Percentiles rank a stretch among this genome's conserved stretches.
Conservation (phyloP, 2,888 invertebrate genomes). For the Lochmaea crataegi region DNA sequence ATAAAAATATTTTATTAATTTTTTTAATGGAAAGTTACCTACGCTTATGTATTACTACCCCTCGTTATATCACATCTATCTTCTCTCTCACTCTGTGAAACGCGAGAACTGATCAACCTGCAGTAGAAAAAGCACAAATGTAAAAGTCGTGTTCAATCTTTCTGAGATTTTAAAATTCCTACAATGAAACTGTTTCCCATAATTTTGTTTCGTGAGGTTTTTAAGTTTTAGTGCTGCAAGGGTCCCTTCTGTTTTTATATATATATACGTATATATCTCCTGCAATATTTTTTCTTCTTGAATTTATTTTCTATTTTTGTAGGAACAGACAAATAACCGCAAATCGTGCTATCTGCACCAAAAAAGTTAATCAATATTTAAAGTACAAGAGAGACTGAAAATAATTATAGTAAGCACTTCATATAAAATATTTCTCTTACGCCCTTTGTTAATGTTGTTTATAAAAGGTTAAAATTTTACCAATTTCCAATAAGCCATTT, state of each 20-base stretch:
- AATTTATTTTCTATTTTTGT: background rate
- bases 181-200: constrained; percentile 45
- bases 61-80: constrained; percentile 48
- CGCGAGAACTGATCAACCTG: constrained; percentile 57
- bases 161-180: constrained; percentile 62
- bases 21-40: too few relatives aligned
- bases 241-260: constrained; percentile 6
- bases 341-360: background rate
- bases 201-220: constrained; percentile 26
- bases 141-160: constrained; percentile 67
- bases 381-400: too few relatives aligned
- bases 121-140: constrained; percentile 62
- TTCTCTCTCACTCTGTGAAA: constrained; percentile 38
- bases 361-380: too few relatives aligned
- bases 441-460: too few relatives aligned
- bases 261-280: too few relatives aligned
- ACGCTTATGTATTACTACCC: constrained; percentile 36
- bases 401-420: too few relatives aligned
- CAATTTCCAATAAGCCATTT: too few relatives aligned
- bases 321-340: background rate
- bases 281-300: background rate
- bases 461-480: too few relatives aligned
- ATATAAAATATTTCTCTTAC: too few relatives aligned
- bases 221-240: constrained; percentile 21
- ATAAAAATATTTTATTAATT: too few relatives aligned